Evolutionary conservation across 2,888 invertebrate species (phyloP).

Genomic region (Alsophila aescularia): DNA sequence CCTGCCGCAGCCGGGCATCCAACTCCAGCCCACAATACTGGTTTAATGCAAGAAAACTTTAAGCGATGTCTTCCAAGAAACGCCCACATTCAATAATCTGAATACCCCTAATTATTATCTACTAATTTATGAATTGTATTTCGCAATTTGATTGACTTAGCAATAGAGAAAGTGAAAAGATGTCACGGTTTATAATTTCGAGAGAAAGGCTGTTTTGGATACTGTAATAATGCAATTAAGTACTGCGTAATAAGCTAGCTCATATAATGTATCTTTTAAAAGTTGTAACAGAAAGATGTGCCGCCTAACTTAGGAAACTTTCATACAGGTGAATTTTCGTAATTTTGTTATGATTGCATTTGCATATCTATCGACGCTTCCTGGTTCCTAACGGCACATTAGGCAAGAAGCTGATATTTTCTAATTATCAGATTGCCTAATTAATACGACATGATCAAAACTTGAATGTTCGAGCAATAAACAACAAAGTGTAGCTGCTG

Average conservation of each 20-base stretch:
- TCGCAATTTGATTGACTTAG: conserved; percentile 73
- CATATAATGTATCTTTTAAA: background rate
- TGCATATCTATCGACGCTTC: no score
- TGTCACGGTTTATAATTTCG: conserved; percentile 75
- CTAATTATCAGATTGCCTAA: background rate
- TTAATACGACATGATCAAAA: conserved; percentile 5
- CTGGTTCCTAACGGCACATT: no score
- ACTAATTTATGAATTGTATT: conserved; percentile 65
- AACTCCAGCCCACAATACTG: conserved; percentile 47
- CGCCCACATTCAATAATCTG: conserved; percentile 47
- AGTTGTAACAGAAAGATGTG: no score
- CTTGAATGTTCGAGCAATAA: conserved; percentile 30
- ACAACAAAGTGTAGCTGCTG: conserved; percentile 44
- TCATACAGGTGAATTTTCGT: no score
- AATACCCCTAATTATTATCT: conserved; percentile 66
- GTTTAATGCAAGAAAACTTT: conserved; percentile 46
- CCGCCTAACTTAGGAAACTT: no score
- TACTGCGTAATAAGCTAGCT: conserved; percentile 37
- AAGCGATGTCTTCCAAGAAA: conserved; percentile 38
- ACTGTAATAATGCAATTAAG: conserved; percentile 43
- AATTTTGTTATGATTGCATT: no score
- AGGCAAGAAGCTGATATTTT: no score
- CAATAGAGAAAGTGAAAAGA: conserved; percentile 77
- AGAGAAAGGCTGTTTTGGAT: conserved; percentile 72
- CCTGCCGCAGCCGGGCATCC: conserved; percentile 54